Evolutionary conservation across 1,140 invertebrate species (phyloP), one percentile per base, ranked within the genome.

Genomic region (Drosophila funebris): DNA sequence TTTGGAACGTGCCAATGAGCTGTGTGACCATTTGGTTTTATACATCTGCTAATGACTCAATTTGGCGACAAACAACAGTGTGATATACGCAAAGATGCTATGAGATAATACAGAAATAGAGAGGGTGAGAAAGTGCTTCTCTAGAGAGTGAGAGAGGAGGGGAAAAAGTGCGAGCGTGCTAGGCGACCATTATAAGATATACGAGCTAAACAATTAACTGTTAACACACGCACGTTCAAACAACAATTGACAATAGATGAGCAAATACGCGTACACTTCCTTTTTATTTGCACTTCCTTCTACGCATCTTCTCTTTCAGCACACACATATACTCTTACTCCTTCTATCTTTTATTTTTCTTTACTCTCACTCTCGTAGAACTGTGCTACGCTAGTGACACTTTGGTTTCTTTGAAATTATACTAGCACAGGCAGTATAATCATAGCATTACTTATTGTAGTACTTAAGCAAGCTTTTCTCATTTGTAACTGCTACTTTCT

Each of bases 31-130:
- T 84, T 84, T 77, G 53, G 52, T 84, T 84, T 84, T 85, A 85
- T 84, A 68, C 67, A 68, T 80, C 81, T 85, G 81, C 81, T 84
- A 84, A 84, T 84, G 81, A 85, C 77, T 85, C 81, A 85, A 84
- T 84, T 84, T 84, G 77, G 81, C 67, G 82, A 79, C 77, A 73
- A 71, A 58, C 73, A 63, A 44, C 63, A 41, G 37, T 31, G 7
- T 18, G 29, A 16, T 27, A 52, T 16, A 14, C 29, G 14, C 27
- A n/a, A 0, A 6, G 53, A 13, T 9, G 18, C 36, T 3, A 20
- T 52, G 9, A 8, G 48, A 52, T 46, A 46, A 3, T 2, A 13
- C 18, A 22, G 3, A 11, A 4, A 24, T 3, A 4, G 41, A 41
- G 29, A 7, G 7, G 5, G 54, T 0, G 20, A 33, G 29, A 5